Base-by-base conservation (phyloP, 2,113 vertebrate genomes). In the Xiphophorus maculatus region DNA sequence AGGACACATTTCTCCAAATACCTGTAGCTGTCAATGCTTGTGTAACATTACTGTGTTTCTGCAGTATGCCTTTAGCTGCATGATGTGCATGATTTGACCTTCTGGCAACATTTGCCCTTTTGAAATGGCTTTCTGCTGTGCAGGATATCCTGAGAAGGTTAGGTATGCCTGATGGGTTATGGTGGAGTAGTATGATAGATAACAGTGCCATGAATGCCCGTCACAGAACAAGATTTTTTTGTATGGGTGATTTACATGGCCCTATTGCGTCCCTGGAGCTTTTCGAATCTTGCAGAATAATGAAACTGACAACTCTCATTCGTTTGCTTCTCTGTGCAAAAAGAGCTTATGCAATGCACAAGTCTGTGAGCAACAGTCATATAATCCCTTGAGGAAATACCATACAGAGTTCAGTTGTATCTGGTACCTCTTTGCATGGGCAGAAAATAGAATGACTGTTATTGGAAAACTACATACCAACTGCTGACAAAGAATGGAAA, bases 251-350 rank as follows among this genome's bases (percentile, higher is more conserved):
- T 90, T 90, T 83, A 88, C 66, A 71, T 29, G 4, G 33, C 44
- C 30, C 69, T 48, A 12, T 72, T 35, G 66, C 69, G 61, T 71
- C 63, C 60, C 77, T 69, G 66, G 61, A 79, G 74, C 71, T n/a
- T 4, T 29, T 33, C 62, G 74, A 69, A 79, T 84, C 64, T 48
- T 22, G 29, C 70, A 75, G 69, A 87, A 83, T 86, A 86, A 81
- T 75, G 71, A 79, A 85, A 80, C 40, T 81, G 87, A 90, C 83
- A 88, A 79, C 69, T 65, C 33, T 87, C 80, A 74, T 90, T 90
- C 88, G 80, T 91, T 86, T 82, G 67, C 74, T 71, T 75, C 66
- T 77, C 78, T 72, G 58, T 67, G 73, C 65, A 67, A 88, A 74
- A 84, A 83, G 81, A 86, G 64, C 78, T 70, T 44, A 77, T 69